phyloP scores from a whole-genome alignment of 2,888 invertebrate genomes.

The Cephus pulcher region DNA sequence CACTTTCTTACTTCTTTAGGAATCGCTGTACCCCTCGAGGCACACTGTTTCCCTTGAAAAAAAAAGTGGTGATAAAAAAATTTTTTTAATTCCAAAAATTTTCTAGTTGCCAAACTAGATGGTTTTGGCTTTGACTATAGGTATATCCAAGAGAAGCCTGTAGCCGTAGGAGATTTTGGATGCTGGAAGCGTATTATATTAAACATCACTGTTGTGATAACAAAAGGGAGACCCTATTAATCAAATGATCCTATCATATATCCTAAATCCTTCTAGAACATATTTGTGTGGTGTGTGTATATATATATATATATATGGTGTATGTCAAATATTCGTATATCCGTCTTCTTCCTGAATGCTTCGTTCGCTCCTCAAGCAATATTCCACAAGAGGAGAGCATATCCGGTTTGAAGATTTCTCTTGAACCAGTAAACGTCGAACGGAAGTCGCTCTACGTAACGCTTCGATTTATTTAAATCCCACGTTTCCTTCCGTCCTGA shows the following conservation, averaged over 20 bases:
- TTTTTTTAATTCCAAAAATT: not conserved
- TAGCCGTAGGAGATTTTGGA: not conserved
- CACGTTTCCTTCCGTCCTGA: conserved; percentile 21
- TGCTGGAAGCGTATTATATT: not conserved
- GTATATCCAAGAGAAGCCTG: not conserved
- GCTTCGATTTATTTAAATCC: conserved; percentile 32
- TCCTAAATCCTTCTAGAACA: not conserved
- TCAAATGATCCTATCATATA: not conserved
- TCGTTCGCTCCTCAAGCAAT: too few relatives aligned
- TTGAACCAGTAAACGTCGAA: too few relatives aligned
- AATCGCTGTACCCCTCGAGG: not conserved
- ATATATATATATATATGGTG: too few relatives aligned
- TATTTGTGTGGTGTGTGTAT: not conserved
- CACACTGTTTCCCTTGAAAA: too few relatives aligned
- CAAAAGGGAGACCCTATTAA: not conserved
- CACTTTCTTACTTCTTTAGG: not conserved
- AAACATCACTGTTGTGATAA: not conserved
- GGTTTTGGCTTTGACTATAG: not conserved
- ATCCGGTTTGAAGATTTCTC: too few relatives aligned
- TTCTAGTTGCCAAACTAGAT: too few relatives aligned
- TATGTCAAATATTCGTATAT: not conserved
- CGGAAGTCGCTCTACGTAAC: not conserved
- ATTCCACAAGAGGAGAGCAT: too few relatives aligned
- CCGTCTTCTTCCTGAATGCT: not conserved
- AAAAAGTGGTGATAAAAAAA: too few relatives aligned